phyloP scores from a whole-genome alignment of 92 coral and sea anemone species.

The Paragorgia papillata region DNA sequence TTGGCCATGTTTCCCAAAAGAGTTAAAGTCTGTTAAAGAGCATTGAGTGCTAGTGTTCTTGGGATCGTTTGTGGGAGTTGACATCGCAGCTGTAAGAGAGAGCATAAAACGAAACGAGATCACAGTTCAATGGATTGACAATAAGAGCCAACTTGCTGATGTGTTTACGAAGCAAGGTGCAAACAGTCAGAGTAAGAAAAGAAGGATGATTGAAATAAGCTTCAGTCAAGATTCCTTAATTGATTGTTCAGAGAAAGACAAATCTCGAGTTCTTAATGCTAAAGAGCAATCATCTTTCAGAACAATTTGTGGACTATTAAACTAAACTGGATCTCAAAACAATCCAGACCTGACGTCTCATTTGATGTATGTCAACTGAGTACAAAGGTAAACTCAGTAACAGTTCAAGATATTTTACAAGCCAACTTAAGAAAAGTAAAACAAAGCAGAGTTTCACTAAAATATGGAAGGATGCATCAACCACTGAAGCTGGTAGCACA shows the following conservation, averaged over 20 bases:
- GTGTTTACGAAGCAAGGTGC: too few species aligned
- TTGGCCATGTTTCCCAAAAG: too few species aligned
- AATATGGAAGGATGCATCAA: neutral
- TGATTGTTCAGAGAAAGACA: neutral
- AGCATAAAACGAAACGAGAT: too few species aligned
- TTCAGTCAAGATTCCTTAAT: neutral
- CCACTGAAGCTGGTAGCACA: conserved; percentile 16
- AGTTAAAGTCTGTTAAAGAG: too few species aligned
- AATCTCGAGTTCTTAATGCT: neutral
- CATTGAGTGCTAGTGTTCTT: too few species aligned
- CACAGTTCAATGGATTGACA: too few species aligned
- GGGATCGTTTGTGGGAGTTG: too few species aligned
- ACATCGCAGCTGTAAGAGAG: too few species aligned
- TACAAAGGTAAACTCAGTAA: neutral
- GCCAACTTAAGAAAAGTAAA: conserved; percentile 2
- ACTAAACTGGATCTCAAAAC: conserved; percentile 1
- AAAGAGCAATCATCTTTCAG: conserved; percentile 1
- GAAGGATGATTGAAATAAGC: neutral
- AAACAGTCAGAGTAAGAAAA: too few species aligned
- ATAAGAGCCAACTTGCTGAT: too few species aligned
- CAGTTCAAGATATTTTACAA: conserved; percentile 1
- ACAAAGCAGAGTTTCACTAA: neutral
- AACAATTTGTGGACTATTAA: conserved; percentile 3
- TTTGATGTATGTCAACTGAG: conserved; percentile 8
- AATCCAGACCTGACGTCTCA: conserved; percentile 6